Conservation (phyloP, 2,888 invertebrate genomes). For the Drosophila nr. medialis region DNA sequence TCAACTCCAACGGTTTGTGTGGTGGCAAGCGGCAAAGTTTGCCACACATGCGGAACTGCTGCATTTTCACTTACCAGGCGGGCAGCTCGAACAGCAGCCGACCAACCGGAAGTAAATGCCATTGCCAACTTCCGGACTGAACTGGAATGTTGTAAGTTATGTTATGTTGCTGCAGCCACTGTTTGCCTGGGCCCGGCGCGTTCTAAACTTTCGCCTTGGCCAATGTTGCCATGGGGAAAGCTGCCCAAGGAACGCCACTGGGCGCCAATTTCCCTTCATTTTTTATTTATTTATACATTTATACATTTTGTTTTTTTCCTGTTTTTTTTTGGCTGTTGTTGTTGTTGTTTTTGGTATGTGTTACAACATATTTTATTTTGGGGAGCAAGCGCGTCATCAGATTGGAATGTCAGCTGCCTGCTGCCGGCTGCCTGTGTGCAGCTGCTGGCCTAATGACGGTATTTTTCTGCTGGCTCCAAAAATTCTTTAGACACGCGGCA, state of each 20-base stretch:
- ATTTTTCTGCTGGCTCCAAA: constrained; percentile 77
- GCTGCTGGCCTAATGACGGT: constrained; percentile 83
- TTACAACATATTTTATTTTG: constrained; percentile 34
- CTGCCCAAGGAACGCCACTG: constrained; percentile 42
- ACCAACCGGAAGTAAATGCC: constrained; percentile 79
- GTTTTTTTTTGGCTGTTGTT: neutral
- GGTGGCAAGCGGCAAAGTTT: constrained; percentile 28
- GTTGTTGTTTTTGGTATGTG: neutral
- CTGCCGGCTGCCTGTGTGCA: constrained; percentile 45
- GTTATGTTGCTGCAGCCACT: constrained; percentile 23
- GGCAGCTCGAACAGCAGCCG: constrained; percentile 61
- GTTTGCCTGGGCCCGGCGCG: constrained; percentile 51
- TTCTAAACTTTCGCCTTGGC: constrained; percentile 72
- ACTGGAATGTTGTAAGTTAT: constrained; percentile 1
- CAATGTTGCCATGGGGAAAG: constrained; percentile 72
- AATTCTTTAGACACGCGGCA: constrained; percentile 52
- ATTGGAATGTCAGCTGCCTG: constrained; percentile 50
- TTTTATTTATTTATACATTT: neutral
- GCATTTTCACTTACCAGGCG: constrained; percentile 81
- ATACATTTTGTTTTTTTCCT: neutral
- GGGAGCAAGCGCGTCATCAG: constrained; percentile 59
- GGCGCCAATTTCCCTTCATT: constrained; percentile 22
- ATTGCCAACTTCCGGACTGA: constrained; percentile 64
- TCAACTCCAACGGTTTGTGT: neutral
- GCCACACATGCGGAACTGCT: constrained; percentile 82